Conservation (phyloP, 2,113 vertebrate genomes). For the Podarcis cretensis region DNA sequence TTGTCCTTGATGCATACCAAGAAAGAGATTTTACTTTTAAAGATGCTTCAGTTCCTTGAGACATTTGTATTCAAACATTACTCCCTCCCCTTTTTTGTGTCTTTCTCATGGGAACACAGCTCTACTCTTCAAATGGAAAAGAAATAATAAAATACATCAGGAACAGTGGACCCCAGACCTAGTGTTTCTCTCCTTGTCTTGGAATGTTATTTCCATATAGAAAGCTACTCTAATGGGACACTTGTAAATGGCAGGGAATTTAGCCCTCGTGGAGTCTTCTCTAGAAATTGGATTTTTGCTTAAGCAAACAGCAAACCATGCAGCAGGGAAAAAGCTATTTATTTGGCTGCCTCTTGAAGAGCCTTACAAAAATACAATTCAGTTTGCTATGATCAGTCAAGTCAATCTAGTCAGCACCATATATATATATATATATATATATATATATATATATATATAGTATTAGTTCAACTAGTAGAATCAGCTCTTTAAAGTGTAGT, state of each 20-base stretch:
- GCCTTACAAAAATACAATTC: slow-evolving; percentile 72
- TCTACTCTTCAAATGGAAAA: slow-evolving; percentile 76
- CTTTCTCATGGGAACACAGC: slow-evolving; percentile 71
- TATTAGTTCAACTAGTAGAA: slow-evolving; percentile 51
- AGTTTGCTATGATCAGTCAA: slow-evolving; percentile 52
- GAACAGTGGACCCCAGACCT: slow-evolving; percentile 74
- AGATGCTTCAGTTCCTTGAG: slow-evolving; percentile 67
- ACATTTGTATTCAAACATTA: slow-evolving; percentile 78
- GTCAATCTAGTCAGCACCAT: slow-evolving; percentile 47
- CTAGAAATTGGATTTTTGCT: slow-evolving; percentile 85
- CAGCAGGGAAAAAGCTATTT: slow-evolving; percentile 78
- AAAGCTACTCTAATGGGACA: slow-evolving; percentile 79
- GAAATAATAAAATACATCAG: slow-evolving; percentile 79
- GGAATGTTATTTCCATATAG: slow-evolving; percentile 83
- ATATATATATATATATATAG: no score
- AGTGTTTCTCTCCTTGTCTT: slow-evolving; percentile 72
- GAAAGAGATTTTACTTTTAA: slow-evolving; percentile 72
- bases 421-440: not conserved
- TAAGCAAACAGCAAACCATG: slow-evolving; percentile 79
- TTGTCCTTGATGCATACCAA: slow-evolving; percentile 59
- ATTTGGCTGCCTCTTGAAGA: slow-evolving; percentile 73
- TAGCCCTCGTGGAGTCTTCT: slow-evolving; percentile 75
- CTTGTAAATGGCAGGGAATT: slow-evolving; percentile 80
- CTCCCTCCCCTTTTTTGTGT: slow-evolving; percentile 51
- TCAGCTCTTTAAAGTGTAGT: slow-evolving; percentile 19